Evolutionary conservation across 1,140 invertebrate genomes (phyloP).

Genomic region (Bombus difficillimus): DNA sequence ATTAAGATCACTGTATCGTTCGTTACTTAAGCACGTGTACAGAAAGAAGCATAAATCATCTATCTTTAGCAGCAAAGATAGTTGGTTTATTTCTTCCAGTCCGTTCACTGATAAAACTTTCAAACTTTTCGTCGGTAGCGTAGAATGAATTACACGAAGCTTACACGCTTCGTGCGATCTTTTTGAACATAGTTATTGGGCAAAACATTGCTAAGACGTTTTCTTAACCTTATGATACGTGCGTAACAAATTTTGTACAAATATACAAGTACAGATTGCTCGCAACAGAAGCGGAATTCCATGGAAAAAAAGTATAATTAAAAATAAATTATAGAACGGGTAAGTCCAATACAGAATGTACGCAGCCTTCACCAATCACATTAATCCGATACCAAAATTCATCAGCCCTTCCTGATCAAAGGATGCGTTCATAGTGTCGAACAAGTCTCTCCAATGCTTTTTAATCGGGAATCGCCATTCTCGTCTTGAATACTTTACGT

Average conservation of each 20-base stretch:
- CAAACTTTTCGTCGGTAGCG: not conserved
- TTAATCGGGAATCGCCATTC: conserved; percentile 37
- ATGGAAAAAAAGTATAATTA: conserved; percentile 74
- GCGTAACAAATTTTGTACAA: not conserved
- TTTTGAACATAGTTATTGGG: not conserved
- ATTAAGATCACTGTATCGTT: not conserved
- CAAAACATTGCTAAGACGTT: not conserved
- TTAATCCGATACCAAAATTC: conserved; percentile 74
- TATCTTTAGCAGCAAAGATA: not conserved
- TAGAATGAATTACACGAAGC: not conserved
- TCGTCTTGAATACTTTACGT: conserved; percentile 61
- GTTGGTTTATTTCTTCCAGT: not conserved
- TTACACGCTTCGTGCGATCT: not conserved
- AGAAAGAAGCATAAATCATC: not conserved
- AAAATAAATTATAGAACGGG: conserved; percentile 75
- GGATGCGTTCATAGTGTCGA: conserved; percentile 57
- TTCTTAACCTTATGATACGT: not conserved
- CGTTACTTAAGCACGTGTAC: not conserved
- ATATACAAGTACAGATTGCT: conserved; percentile 29
- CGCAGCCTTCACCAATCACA: conserved; percentile 74
- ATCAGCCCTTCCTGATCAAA: conserved; percentile 50
- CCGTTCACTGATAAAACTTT: not conserved
- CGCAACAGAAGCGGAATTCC: conserved; percentile 70
- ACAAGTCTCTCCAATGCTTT: conserved; percentile 39
- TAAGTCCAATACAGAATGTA: conserved; percentile 72